Percentiles rank a stretch among this genome's conserved stretches.
These are phyloP conservation scores for Dioctria rufipes DNA, from an alignment of 2,888 invertebrate genomes.

Conservation along the genomic window DNA sequence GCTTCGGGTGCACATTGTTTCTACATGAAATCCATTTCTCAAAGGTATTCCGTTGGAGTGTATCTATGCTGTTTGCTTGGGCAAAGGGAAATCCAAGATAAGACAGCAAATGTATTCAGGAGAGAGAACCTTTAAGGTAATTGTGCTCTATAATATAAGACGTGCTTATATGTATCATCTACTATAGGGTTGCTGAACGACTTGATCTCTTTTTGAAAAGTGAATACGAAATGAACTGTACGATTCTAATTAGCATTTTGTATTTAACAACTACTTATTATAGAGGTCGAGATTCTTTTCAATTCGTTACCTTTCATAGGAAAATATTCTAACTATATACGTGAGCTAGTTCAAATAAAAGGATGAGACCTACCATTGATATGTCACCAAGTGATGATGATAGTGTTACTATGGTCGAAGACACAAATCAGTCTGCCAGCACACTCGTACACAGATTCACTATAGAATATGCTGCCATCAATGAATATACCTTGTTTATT, in stretches of 20 bases:
- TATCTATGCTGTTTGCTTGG: background rate
- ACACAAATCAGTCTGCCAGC: conserved; percentile 47
- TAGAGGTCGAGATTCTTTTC: no score
- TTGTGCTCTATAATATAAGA: conserved; percentile 56
- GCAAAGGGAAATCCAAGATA: conserved; percentile 51
- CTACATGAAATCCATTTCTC: conserved; percentile 55
- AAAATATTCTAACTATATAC: no score
- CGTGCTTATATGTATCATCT: conserved; percentile 52
- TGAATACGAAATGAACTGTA: conserved; percentile 50
- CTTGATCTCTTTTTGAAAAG: conserved; percentile 6
- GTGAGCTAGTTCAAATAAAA: no score
- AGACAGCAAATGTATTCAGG: conserved; percentile 43
- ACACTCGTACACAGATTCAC: conserved; percentile 21
- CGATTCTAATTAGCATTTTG: conserved; percentile 56
- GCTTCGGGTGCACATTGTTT: conserved; percentile 47
- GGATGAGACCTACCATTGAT: conserved; percentile 41
- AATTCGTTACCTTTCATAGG: no score
- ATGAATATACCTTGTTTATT: conserved; percentile 48
- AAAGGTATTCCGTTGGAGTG: conserved; percentile 33
- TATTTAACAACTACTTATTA: conserved; percentile 53
- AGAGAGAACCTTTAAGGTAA: conserved; percentile 52
- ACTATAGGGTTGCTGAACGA: conserved; percentile 15
- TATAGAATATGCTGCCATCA: conserved; percentile 36
- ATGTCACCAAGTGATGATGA: conserved; percentile 40
- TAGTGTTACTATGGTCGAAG: conserved; percentile 18